Evolutionary conservation across 2,888 invertebrate genomes (phyloP), one percentile per base, ranked within the genome.

Genomic region (Mythimna loreyi): DNA sequence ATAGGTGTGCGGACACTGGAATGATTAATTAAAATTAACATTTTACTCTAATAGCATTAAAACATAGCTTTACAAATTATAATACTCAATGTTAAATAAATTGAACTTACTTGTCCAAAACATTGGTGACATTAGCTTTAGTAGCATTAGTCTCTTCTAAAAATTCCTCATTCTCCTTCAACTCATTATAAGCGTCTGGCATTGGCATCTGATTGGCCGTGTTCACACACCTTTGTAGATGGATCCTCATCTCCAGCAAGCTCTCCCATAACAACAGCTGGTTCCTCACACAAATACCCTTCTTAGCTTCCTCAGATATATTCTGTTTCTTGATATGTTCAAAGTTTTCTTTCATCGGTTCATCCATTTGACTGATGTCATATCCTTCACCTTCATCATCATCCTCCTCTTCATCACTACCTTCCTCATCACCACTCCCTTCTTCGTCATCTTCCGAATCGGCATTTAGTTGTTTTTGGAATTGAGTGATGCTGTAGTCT

Each of bases 241-340:
- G 98, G 83, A 99, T 99, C 79, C 99, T 96, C 89, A 97, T 96
- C 93, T 99, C 99, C 30, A 99, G 90, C 6, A 99, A 90, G 66
- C 96, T 97, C 90, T 99, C 99, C 98, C 98, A 99, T 2, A 98
- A 88, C 49, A 96, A 93, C 36, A 98, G 89, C 88, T 98, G 98
- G 84, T 97, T 97, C 86, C 97, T 96, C 0, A 98, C 97, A 86
- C 97, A 96, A 19, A 94, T 91, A 1, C 97, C 98, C 88, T 97
- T 97, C 81, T 97, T 96, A 0, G 97, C 94, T 86, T 97, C 97
- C 69, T 94, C 95, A 0, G 96, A 94, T 3, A 96, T 76, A 86
- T 97, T 96, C 65, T 93, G 92, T 56, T 96, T 94, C 70, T 96
- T 96, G 49, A 97, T 92, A 91, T 96, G 96, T 89, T 96, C 95